Evolutionary conservation across 2,113 vertebrate genomes (phyloP).

Genomic region (Mesocricetus auratus): DNA sequence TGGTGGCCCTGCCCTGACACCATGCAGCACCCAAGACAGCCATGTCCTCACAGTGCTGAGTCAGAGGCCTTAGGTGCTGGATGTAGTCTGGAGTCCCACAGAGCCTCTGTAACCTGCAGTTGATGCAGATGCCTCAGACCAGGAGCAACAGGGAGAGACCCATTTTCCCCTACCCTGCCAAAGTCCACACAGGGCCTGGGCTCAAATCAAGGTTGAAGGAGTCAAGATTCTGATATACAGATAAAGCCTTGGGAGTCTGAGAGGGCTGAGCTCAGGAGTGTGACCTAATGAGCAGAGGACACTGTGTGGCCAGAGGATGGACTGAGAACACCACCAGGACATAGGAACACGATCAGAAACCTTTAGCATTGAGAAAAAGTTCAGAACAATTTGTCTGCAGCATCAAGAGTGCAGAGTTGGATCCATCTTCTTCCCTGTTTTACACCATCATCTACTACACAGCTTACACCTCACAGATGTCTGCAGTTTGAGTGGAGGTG

Average conservation of each 20-base stretch:
- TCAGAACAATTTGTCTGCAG: neutral
- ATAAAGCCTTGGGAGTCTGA: neutral
- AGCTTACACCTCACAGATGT: neutral
- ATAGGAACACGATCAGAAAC: too few relatives aligned
- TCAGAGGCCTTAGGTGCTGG: neutral
- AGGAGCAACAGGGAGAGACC: neutral
- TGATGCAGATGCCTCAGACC: neutral
- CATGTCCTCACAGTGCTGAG: neutral
- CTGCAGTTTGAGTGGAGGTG: neutral
- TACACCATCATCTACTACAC: neutral
- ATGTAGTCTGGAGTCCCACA: neutral
- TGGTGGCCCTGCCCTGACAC: neutral
- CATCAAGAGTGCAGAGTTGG: neutral
- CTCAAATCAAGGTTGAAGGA: too few relatives aligned
- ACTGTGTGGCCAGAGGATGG: neutral
- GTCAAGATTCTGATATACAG: neutral
- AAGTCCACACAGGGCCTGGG: neutral
- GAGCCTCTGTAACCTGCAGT: neutral
- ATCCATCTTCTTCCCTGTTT: neutral
- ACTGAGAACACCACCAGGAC: too few relatives aligned
- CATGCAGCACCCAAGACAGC: neutral
- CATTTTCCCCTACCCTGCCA: neutral
- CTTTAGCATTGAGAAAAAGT: neutral
- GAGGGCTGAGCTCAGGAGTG: too few relatives aligned
- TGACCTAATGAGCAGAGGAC: neutral